phyloP scores from a whole-genome alignment of 2,888 invertebrate genomes.

The Caenorhabditis wallacei region DNA sequence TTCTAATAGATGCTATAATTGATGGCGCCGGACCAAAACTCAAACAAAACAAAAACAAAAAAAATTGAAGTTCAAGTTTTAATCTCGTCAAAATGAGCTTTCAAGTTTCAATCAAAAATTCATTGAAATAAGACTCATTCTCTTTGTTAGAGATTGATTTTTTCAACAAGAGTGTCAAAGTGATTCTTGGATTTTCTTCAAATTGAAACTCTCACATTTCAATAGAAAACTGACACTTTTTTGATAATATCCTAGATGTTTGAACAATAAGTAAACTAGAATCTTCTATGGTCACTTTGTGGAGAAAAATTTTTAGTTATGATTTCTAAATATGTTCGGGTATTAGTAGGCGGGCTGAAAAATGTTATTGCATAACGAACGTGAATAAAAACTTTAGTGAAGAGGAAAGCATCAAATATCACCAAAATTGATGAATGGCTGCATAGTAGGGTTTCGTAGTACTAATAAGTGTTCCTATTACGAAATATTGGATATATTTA shows the following conservation, averaged over 20 bases:
- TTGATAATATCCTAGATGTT: slow-evolving; percentile 40
- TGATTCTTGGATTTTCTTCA: slow-evolving; percentile 21
- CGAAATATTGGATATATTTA: slow-evolving; percentile 2
- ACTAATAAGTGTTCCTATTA: slow-evolving; percentile 23
- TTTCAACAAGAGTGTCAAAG: neutral
- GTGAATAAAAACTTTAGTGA: neutral
- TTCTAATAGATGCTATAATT: too few species aligned
- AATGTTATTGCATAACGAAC: slow-evolving; percentile 6
- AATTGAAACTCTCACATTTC: slow-evolving; percentile 46
- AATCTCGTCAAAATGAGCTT: slow-evolving; percentile 2
- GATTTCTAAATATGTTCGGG: too few species aligned
- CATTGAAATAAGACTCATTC: slow-evolving; percentile 17
- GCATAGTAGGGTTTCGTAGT: slow-evolving; percentile 24
- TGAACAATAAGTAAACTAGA: slow-evolving; percentile 27
- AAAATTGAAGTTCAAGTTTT: slow-evolving; percentile 9
- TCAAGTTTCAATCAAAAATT: slow-evolving; percentile 43
- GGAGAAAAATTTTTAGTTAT: too few species aligned
- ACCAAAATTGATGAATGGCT: slow-evolving; percentile 24
- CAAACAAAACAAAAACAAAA: neutral
- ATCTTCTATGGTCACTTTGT: slow-evolving; percentile 16
- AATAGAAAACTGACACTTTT: slow-evolving; percentile 39
- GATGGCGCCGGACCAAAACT: too few species aligned
- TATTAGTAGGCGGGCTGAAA: neutral
- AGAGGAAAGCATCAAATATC: slow-evolving; percentile 25
- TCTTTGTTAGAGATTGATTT: slow-evolving; percentile 4